Base-by-base conservation (phyloP, 2,113 vertebrate genomes). In the Platichthys flesus region DNA sequence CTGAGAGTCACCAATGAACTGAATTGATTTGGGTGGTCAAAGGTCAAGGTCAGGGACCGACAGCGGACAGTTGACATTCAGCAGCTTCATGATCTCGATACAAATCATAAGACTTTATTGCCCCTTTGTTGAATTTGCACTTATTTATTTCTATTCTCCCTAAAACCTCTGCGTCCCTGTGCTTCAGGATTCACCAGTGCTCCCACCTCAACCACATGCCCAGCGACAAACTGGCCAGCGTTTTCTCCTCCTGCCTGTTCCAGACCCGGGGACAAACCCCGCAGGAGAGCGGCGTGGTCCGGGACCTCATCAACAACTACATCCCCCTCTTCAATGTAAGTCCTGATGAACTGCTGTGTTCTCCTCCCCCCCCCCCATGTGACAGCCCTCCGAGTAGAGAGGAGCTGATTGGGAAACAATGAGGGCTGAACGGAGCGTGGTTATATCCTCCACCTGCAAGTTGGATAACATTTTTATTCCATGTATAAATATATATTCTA, bases 301-400 rank as follows among this genome's bases (percentile, higher is more conserved):
- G 94, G 57, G 97, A 99, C 92, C 92, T 99, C 68, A 98, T 99
- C 89, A 95, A 92, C 92, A 96, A 97, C 92, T 99, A 96, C 51
- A 93, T 96, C 35, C 93, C 95, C n/a, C 95, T 99, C 86, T 99
- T 99, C 92, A 93, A 93, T 49, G 98, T 98, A 92, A 94, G 96
- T 95, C 84, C 67, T 31, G 31, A 31, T 31, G 9, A 57, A 9
- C 35, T 6, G 28, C 23, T 7, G 16, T 1, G 42, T 21, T 12
- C 3, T 47, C 60, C 49, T 65, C 37, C 2, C 10, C 37, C 4
- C 26, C 61, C 47, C 18, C 9, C 13, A 1, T 20, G 1, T 12
- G n/a, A 54, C 52, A 21, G 21, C 0, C 0, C 49, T 56, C 42
- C 62, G 54, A 35, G 47, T 2, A 37, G 21, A 15, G 10, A 31